Evolutionary conservation across 1,140 invertebrate species (phyloP), one percentile per base, ranked within the genome.

Genomic region (Ooceraea biroi): DNA sequence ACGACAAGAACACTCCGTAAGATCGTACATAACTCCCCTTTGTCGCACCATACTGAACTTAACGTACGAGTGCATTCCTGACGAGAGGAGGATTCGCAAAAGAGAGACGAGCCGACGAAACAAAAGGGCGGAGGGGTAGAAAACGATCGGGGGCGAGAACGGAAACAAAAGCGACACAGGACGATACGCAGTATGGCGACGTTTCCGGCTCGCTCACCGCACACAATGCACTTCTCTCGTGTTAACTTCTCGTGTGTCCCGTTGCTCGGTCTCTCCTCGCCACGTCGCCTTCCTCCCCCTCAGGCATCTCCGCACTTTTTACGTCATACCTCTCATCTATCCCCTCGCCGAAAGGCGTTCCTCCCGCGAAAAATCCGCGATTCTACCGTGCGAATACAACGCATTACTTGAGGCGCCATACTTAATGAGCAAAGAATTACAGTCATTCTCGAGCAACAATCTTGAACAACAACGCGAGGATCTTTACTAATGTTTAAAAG

Each of bases 181-280:
- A 90, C 89, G 91, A 92, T 91, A 91, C 90, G 92, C 92, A 93
- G 92, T 93, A 94, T 93, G 93, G 93, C 93, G 92, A 89, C 92
- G 93, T 89, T 94, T 94, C 94, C 94, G 93, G 94, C 90, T 94
- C 93, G 92, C 93, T 94, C 93, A 93, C 93, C 93, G 89, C 93
- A 93, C 92, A 94, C 94, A 94, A 94, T 94, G 91, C 91, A 87
- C 90, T 84, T 36, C 88, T 88, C 88, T 85, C 91, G 92, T 92
- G 92, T 93, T 93, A 93, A 94, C 92, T 93, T 91, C 89, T n/a
- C n/a, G n/a, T 91, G 90, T 92, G 87, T 88, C 88, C 84, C 63
- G 86, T 86, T 90, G 87, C 82, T 84, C 90, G 85, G 86, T 78
- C 86, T 84, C 61, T 52, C 22, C 63, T 14, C 76, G 27, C n/a